Conservation (phyloP, 2,888 invertebrate species). For the Ditylenchus weischeri region DNA sequence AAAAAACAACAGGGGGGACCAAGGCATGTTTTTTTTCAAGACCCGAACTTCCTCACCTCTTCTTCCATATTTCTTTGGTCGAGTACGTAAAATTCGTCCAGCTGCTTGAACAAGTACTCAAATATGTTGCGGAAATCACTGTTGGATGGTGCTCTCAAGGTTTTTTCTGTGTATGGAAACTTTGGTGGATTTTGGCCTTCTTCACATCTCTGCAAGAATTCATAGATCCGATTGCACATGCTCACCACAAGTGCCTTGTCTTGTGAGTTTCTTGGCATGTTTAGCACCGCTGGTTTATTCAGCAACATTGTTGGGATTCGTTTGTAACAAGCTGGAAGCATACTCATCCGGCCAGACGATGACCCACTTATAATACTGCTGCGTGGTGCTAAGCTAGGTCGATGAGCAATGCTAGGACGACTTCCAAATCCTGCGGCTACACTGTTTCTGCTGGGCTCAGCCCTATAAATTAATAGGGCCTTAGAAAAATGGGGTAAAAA, state of each 20-base stretch:
- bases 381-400: slow-evolving; percentile 9
- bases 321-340: slow-evolving; percentile 8
- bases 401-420: not conserved
- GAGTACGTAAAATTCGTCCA: slow-evolving; percentile 15
- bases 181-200: slow-evolving; percentile 7
- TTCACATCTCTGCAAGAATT: slow-evolving; percentile 11
- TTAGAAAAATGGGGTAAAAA: not conserved
- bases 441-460: slow-evolving; percentile 3
- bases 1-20: not conserved
- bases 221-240: slow-evolving; percentile 9
- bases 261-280: slow-evolving; percentile 14
- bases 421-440: not conserved
- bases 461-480: not conserved
- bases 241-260: slow-evolving; percentile 10
- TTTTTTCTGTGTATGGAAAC: slow-evolving; percentile 1
- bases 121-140: slow-evolving; percentile 20
- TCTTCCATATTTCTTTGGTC: slow-evolving; percentile 14
- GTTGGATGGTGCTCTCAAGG: slow-evolving; percentile 14
- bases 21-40: not conserved
- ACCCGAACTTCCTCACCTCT: slow-evolving; percentile 4
- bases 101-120: slow-evolving; percentile 19
- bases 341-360: slow-evolving; percentile 13
- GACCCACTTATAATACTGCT: slow-evolving; percentile 15
- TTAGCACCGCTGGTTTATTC: slow-evolving; percentile 3
- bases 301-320: not conserved